These are phyloP conservation scores for Acrocyrtus sp. DNA, from an alignment of 2,888 invertebrate species.

Conservation along the genomic window DNA sequence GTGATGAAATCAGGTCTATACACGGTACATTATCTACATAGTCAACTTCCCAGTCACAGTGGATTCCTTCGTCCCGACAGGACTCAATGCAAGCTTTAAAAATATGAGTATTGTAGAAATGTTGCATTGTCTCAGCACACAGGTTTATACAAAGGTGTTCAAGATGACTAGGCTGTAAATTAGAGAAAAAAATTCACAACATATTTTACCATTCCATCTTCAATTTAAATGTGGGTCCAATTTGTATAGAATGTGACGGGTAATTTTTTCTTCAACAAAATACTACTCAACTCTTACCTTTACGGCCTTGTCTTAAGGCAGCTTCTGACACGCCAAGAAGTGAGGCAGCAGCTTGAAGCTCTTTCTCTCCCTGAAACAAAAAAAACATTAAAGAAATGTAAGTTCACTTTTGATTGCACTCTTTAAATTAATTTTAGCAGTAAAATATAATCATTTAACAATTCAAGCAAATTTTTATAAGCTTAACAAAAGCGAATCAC, in stretches of 20 bases:
- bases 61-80: slow-evolving; percentile 91
- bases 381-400: too few species aligned
- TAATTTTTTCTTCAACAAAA: too few species aligned
- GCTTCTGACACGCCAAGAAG: slow-evolving; percentile 81
- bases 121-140: slow-evolving; percentile 97
- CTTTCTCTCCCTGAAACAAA: slow-evolving; percentile 75
- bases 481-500: too few species aligned
- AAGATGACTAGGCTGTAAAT: slow-evolving; percentile 77
- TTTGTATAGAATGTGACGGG: too few species aligned
- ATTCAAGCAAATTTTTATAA: too few species aligned
- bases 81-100: slow-evolving; percentile 95
- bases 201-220: slow-evolving; percentile 85
- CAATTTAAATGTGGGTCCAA: slow-evolving; percentile 90
- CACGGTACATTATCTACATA: slow-evolving; percentile 96
- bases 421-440: too few species aligned
- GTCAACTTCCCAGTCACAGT: slow-evolving; percentile 88
- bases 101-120: slow-evolving; percentile 96
- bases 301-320: slow-evolving; percentile 82
- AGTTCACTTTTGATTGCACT: too few species aligned
- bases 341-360: slow-evolving; percentile 86
- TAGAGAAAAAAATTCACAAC: slow-evolving; percentile 19
- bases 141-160: slow-evolving; percentile 95
- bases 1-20: slow-evolving; percentile 92
- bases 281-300: too few species aligned
- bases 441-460: too few species aligned